Conservation (phyloP, 2,113 vertebrate genomes). For the Mellivora capensis region DNA sequence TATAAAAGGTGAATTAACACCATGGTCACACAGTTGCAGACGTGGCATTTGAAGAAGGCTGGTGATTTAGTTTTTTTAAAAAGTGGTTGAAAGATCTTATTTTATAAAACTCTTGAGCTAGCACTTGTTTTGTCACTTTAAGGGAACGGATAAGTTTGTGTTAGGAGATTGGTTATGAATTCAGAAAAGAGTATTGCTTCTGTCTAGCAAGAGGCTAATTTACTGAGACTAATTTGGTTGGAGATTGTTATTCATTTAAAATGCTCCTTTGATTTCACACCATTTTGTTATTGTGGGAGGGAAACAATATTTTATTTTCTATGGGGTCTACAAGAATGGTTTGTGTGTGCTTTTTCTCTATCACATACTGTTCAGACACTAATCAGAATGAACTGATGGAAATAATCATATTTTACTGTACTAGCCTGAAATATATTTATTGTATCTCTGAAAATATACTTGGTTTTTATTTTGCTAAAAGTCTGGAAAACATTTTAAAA, state of each 20-base stretch:
- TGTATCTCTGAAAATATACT: slow-evolving; percentile 18
- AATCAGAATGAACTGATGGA: background rate
- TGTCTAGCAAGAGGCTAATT: slow-evolving; percentile 5
- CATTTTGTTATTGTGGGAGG: background rate
- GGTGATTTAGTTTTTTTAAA: background rate
- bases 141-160: background rate
- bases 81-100: background rate
- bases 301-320: background rate
- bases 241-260: background rate
- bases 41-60: background rate
- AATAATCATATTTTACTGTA: background rate
- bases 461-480: slow-evolving; percentile 36
- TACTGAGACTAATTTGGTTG: background rate
- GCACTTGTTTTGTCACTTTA: background rate
- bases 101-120: background rate
- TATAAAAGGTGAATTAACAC: background rate
- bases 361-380: background rate
- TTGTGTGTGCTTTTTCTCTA: slow-evolving; percentile 8
- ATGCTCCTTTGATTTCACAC: background rate
- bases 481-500: slow-evolving; percentile 13
- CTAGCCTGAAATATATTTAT: background rate
- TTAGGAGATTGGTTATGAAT: background rate
- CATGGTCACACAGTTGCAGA: background rate
- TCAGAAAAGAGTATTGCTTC: background rate
- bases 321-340: background rate